Evolutionary conservation across 2,888 invertebrate genomes (phyloP).

Genomic region (Parnassius orleans): DNA sequence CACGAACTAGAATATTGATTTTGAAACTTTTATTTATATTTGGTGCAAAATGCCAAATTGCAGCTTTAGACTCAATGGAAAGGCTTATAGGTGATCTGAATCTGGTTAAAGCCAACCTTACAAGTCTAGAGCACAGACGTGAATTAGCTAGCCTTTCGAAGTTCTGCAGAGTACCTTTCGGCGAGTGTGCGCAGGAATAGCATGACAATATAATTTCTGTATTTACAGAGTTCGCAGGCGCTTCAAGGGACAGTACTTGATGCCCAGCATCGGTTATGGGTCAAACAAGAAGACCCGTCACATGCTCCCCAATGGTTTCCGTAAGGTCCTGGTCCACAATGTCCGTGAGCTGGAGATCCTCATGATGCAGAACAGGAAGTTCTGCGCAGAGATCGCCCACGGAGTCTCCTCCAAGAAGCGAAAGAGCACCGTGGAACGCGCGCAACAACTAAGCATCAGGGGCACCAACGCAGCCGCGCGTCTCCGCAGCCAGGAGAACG

Average conservation of each 20-base stretch:
- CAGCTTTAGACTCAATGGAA: too few relatives aligned
- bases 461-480: conserved; percentile 98
- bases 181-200: too few relatives aligned
- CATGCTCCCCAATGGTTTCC: conserved; percentile 98
- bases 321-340: conserved; percentile 88
- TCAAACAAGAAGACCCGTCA: conserved; percentile 96
- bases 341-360: conserved; percentile 96
- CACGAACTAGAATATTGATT: too few relatives aligned
- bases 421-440: conserved; percentile 97
- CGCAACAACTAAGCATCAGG: conserved; percentile 96
- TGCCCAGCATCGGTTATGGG: conserved; percentile 99
- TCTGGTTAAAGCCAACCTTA: too few relatives aligned
- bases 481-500: conserved; percentile 98
- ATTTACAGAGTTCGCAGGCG: conserved; percentile 98
- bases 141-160: too few relatives aligned
- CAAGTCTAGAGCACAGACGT: too few relatives aligned
- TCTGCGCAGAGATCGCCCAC: conserved; percentile 98
- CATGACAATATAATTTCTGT: too few relatives aligned
- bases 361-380: conserved; percentile 99
- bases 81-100: too few relatives aligned
- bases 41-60: too few relatives aligned
- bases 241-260: conserved; percentile 99
- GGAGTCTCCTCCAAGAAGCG: conserved; percentile 99
- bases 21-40: too few relatives aligned
- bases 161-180: too few relatives aligned